These are phyloP conservation scores for Mycteria americana DNA, from an alignment of 2,797 vertebrate species.

Conservation along the genomic window DNA sequence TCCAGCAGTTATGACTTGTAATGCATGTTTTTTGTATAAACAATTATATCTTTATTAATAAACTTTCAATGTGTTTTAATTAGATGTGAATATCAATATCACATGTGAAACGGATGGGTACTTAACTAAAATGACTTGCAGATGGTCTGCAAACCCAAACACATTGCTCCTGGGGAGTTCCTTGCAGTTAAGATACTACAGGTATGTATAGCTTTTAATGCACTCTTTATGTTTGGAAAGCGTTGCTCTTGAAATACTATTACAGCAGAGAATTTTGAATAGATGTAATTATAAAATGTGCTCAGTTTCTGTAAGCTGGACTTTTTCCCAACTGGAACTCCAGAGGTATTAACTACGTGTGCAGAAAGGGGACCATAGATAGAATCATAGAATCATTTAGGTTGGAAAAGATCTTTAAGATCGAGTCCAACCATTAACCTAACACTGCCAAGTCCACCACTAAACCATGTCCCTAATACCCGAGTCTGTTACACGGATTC, in stretches of 20 bases:
- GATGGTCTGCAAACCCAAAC: slow-evolving; percentile 78
- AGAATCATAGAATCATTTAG: background rate
- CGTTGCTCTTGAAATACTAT: background rate
- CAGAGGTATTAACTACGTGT: background rate
- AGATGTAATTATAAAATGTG: background rate
- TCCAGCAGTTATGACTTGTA: background rate
- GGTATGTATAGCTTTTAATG: slow-evolving; percentile 59
- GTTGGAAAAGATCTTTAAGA: background rate
- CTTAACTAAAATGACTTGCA: slow-evolving; percentile 87
- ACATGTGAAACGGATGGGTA: slow-evolving; percentile 86
- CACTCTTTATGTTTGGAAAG: background rate
- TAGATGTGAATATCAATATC: slow-evolving; percentile 80
- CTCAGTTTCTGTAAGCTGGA: background rate
- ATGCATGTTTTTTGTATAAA: background rate
- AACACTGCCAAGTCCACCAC: background rate
- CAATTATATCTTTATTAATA: slow-evolving; percentile 25
- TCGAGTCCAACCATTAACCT: background rate
- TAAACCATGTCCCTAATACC: background rate
- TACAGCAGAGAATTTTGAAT: background rate
- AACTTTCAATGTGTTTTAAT: slow-evolving; percentile 62
- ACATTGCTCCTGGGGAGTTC: slow-evolving; percentile 62
- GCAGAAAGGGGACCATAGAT: background rate
- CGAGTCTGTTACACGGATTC: accelerated
- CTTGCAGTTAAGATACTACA: slow-evolving; percentile 73
- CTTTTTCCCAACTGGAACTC: background rate